Conservation (phyloP, 2,888 invertebrate genomes). For the Pinctada fucata region DNA sequence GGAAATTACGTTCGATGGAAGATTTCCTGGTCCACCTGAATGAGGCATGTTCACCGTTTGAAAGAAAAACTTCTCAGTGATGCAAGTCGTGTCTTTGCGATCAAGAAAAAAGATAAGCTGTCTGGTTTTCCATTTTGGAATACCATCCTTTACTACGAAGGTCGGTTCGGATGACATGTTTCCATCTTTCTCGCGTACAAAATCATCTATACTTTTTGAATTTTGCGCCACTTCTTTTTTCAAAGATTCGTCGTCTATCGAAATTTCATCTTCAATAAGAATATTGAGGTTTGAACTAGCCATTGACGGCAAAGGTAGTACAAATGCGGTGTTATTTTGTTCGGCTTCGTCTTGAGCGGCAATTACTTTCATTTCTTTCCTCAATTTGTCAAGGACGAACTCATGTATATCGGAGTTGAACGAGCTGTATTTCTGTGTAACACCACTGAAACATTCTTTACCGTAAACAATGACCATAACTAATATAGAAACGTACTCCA, state of each 20-base stretch:
- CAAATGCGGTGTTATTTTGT: slow-evolving; percentile 65
- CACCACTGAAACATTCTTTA: slow-evolving; percentile 66
- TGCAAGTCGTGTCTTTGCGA: slow-evolving; percentile 43
- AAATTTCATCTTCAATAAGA: too few species aligned
- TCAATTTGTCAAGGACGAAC: slow-evolving; percentile 51
- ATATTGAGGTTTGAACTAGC: too few species aligned
- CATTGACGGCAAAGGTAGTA: too few species aligned
- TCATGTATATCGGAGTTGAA: slow-evolving; percentile 66
- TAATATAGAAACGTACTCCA: slow-evolving; percentile 66
- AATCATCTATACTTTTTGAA: too few species aligned
- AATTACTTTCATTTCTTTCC: slow-evolving; percentile 41
- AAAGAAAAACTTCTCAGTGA: slow-evolving; percentile 49
- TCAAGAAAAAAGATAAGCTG: slow-evolving; percentile 37
- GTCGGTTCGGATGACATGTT: too few species aligned
- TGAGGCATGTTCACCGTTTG: slow-evolving; percentile 45
- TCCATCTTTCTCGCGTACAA: too few species aligned
- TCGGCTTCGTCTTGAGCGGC: slow-evolving; percentile 18
- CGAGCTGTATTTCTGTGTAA: slow-evolving; percentile 66
- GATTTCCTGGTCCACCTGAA: slow-evolving; percentile 47
- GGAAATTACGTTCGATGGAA: slow-evolving; percentile 35
- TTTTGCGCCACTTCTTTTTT: too few species aligned
- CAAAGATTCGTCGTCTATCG: too few species aligned
- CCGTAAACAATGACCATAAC: slow-evolving; percentile 67
- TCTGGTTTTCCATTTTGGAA: slow-evolving; percentile 15
- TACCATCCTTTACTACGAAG: neutral